These are phyloP conservation scores for Aquatica leii DNA, from an alignment of 2,888 invertebrate species.

Conservation along the genomic window DNA sequence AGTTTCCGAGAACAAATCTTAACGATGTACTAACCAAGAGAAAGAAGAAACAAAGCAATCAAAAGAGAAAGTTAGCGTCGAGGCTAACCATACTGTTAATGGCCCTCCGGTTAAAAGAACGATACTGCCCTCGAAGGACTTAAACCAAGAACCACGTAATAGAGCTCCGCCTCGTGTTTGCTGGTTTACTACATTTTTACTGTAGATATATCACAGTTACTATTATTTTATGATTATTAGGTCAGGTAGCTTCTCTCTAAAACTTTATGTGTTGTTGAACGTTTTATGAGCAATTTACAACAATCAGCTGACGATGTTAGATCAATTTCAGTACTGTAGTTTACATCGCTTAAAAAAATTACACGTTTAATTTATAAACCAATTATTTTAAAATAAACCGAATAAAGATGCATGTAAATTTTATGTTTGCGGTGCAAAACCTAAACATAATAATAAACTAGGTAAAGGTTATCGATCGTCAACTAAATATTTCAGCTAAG, in stretches of 20 bases:
- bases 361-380: no score
- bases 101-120: conserved; percentile 48
- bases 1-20: conserved; percentile 48
- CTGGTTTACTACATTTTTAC: conserved; percentile 45
- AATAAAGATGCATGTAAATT: no score
- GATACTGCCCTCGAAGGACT: conserved; percentile 47
- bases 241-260: conserved; percentile 28
- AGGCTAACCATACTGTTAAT: conserved; percentile 48
- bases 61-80: conserved; percentile 50
- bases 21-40: conserved; percentile 49
- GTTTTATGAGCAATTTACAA: conserved; percentile 21
- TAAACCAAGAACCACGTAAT: conserved; percentile 45
- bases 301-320: conserved; percentile 16
- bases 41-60: conserved; percentile 50
- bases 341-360: no score
- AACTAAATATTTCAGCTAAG: no score
- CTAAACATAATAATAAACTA: no score
- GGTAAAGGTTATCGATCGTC: no score
- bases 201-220: conserved; percentile 39
- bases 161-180: conserved; percentile 40
- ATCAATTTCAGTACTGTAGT: not conserved
- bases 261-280: conserved; percentile 29
- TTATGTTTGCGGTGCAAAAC: no score
- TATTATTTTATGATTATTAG: conserved; percentile 35
- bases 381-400: no score